These are phyloP conservation scores for Germaria angustata DNA, from an alignment of 2,888 invertebrate species.

Conservation along the genomic window DNA sequence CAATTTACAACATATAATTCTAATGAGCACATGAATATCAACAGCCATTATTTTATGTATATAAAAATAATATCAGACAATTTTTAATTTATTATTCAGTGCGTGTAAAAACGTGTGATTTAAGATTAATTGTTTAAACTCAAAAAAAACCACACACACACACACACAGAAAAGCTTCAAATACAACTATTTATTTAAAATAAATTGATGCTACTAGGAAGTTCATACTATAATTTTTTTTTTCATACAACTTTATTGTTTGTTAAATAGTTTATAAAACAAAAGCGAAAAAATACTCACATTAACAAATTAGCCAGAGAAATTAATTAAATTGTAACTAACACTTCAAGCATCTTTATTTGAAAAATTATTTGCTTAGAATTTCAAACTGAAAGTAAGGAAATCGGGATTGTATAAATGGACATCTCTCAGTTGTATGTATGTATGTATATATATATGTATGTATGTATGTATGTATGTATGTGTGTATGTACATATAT, in stretches of 20 bases:
- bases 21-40: background rate
- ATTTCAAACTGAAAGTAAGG: conserved; percentile 51
- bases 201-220: conserved; percentile 53
- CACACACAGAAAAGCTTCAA: background rate
- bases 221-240: background rate
- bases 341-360: conserved; percentile 44
- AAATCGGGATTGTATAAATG: conserved; percentile 38
- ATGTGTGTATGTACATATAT: too few species aligned
- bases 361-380: conserved; percentile 12
- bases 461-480: too few species aligned
- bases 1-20: background rate
- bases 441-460: too few species aligned
- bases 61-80: background rate
- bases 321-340: conserved; percentile 61
- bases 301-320: conserved; percentile 9
- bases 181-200: conserved; percentile 28
- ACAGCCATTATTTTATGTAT: background rate
- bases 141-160: background rate
- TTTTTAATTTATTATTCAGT: conserved; percentile 47
- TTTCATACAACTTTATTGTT: conserved; percentile 31
- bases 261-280: conserved; percentile 10
- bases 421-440: too few species aligned
- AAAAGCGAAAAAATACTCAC: background rate
- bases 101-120: conserved; percentile 50
- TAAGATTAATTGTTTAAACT: conserved; percentile 38